Base-by-base conservation (phyloP, 1,140 invertebrate genomes). In the Alviniconcha marisindica region DNA sequence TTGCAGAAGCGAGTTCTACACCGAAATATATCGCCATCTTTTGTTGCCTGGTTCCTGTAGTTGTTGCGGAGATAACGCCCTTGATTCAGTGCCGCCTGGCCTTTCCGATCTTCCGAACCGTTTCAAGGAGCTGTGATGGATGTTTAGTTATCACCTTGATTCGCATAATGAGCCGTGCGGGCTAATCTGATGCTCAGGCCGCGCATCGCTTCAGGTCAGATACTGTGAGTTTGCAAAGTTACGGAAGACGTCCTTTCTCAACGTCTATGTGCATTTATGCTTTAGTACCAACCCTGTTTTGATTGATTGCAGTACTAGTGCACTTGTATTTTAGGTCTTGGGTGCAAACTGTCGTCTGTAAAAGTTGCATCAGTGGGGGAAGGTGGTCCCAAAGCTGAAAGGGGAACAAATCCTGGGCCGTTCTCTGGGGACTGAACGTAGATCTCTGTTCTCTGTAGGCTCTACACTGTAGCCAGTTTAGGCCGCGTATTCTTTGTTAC, bases 161-260 rank as follows among this genome's bases (percentile, higher is more conserved):
- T 71, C 69, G 69, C 69, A 71, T 71, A 71, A 71, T 71, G 69
- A 71, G 69, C 69, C 69, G 69, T 40, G 69, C 69, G 14, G 40
- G 69, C 69, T 42, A 38, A 71, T 71, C 69, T 71, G 69, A 71
- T 71, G 69, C 69, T 71, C 2, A 4, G 24, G 14, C 36, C 69
- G 28, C 33, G 24, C 5, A 1, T 31, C 33, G 69, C 69, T 71
- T 42, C 69, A 40, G 33, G 15, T 15, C 69, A 71, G 33, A 71
- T 3, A 14, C 14, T 36, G 10, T 4, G 21, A 71, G 69, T 71
- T 33, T 71, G 69, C 69, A 21, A 71, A 71, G 36, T 71, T 71
- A 71, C 36, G 69, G 36, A 71, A 71, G 18, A 48, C 7, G 18
- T 48, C 18, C 40, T 78, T 38, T 78, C 4, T 78, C 77, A 48